phyloP scores from a whole-genome alignment of 2,113 vertebrate species.

The Arothron firmamentum region DNA sequence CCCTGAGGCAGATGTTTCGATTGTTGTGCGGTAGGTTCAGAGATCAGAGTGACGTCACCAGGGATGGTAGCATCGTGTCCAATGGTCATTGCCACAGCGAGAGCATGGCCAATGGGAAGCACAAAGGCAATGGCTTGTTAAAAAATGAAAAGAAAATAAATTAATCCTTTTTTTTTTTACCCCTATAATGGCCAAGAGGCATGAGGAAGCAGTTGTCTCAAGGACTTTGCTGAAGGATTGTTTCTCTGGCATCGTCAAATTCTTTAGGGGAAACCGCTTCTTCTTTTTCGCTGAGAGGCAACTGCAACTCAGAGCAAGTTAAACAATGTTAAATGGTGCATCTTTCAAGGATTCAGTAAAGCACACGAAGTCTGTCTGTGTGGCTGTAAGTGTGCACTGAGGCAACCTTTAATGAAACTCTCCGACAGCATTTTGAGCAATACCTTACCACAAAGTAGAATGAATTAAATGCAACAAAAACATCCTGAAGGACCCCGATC shows the following conservation, averaged over 20 bases:
- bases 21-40: conserved; percentile 52
- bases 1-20: conserved; percentile 72
- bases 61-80: conserved; percentile 66
- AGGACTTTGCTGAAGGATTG: conserved; percentile 47
- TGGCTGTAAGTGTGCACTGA: conserved; percentile 38
- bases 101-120: conserved; percentile 87
- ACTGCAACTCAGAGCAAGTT: conserved; percentile 49
- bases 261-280: conserved; percentile 36
- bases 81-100: conserved; percentile 92
- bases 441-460: conserved; percentile 38
- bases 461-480: conserved; percentile 40
- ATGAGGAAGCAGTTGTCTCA: conserved; percentile 49
- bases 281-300: conserved; percentile 53
- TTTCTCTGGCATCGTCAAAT: conserved; percentile 35
- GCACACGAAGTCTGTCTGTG: conserved; percentile 34
- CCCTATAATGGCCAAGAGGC: conserved; percentile 12
- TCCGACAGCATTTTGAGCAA: conserved; percentile 43
- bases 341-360: conserved; percentile 48
- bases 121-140: conserved; percentile 89
- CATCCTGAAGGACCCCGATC: conserved; percentile 19
- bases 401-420: conserved; percentile 47
- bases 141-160: conserved; percentile 93
- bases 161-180: conserved; percentile 65
- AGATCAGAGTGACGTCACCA: conserved; percentile 56
- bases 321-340: conserved; percentile 64